Evolutionary conservation across 2,888 invertebrate genomes (phyloP).

Genomic region (Cosmia trapezina): DNA sequence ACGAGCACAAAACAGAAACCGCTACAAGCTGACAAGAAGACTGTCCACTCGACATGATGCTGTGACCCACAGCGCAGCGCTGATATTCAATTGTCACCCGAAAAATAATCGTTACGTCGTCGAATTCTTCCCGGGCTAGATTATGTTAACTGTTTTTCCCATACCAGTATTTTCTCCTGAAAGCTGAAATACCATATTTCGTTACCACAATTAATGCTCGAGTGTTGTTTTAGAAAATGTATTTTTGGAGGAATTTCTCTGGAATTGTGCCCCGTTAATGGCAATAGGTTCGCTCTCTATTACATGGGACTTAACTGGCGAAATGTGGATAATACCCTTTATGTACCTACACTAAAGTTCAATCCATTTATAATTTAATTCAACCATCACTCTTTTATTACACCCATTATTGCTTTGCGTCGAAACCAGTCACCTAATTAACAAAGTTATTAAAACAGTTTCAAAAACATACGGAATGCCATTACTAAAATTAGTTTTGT

Average conservation of each 20-base stretch:
- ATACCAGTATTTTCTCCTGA: neutral
- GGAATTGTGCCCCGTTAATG: no score
- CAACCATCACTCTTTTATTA: constrained; percentile 26
- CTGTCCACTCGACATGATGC: no score
- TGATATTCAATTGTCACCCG: no score
- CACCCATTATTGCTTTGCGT: constrained; percentile 35
- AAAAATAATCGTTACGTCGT: neutral
- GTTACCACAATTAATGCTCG: neutral
- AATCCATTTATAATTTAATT: constrained; percentile 23
- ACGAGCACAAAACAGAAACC: no score
- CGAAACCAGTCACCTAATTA: constrained; percentile 45
- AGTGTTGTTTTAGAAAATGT: neutral
- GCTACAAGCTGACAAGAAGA: no score
- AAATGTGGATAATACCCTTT: no score
- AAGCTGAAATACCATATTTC: neutral
- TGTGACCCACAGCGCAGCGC: no score
- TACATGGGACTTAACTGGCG: no score
- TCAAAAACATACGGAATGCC: constrained; percentile 21
- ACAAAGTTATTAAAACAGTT: constrained; percentile 43
- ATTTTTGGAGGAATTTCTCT: constrained; percentile 3
- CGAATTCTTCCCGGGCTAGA: constrained; percentile 6
- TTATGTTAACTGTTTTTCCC: constrained; percentile 19
- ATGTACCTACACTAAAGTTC: no score
- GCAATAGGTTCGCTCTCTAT: no score
- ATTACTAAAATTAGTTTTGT: constrained; percentile 53